phyloP scores from a whole-genome alignment of 2,888 invertebrate species.

The Eupithecia centaureata region DNA sequence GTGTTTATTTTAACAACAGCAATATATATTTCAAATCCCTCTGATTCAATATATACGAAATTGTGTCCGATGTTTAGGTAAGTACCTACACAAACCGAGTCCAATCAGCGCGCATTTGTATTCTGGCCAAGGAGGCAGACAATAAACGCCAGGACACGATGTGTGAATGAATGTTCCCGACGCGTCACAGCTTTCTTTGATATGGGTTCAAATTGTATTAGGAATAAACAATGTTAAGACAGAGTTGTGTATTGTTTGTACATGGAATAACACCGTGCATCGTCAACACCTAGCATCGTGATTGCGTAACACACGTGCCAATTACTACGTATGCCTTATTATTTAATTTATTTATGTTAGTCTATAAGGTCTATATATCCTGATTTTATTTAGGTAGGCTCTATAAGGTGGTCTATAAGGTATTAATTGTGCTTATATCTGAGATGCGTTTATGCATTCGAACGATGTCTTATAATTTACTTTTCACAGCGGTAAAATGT shows the following conservation, averaged over 20 bases:
- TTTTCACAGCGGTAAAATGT: too few species aligned
- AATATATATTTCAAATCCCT: not conserved
- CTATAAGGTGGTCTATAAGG: too few species aligned
- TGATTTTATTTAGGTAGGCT: too few species aligned
- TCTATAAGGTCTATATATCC: too few species aligned
- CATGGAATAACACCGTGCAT: too few species aligned
- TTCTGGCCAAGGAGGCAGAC: slow-evolving; percentile 11
- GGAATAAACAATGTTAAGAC: slow-evolving; percentile 25
- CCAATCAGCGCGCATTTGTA: slow-evolving; percentile 17
- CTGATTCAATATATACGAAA: slow-evolving; percentile 3
- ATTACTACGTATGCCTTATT: too few species aligned
- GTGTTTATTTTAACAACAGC: not conserved
- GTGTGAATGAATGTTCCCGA: slow-evolving; percentile 33
- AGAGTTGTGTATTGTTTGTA: not conserved
- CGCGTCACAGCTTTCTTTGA: slow-evolving; percentile 52
- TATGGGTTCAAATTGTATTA: slow-evolving; percentile 55
- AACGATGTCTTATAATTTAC: too few species aligned
- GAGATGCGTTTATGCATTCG: too few species aligned
- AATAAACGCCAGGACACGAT: slow-evolving; percentile 13
- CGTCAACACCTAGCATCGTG: too few species aligned
- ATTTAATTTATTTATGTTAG: too few species aligned
- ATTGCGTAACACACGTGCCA: too few species aligned
- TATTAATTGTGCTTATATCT: too few species aligned
- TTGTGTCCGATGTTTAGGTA: slow-evolving; percentile 13
- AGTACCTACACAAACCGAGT: slow-evolving; percentile 11